Evolutionary conservation across 2,113 vertebrate genomes (phyloP), one percentile per base, ranked within the genome.

Genomic region (Pachyramphus minor): DNA sequence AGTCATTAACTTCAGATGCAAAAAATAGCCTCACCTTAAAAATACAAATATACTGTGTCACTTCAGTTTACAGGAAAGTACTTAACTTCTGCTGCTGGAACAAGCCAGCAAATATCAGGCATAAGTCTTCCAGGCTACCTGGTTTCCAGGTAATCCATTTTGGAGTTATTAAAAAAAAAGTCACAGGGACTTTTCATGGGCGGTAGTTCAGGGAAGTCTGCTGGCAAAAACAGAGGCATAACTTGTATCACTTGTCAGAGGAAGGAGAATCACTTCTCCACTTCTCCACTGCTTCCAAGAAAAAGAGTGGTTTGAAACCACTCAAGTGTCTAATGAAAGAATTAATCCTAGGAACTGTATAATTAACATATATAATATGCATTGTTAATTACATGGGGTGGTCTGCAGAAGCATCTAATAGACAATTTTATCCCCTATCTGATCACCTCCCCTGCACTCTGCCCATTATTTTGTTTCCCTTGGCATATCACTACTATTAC

Each of bases 361-460:
- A 94, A 95, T 95, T 96, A 96, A 76, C 59, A 53, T 39, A 74
- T 59, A 62, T 53, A 93, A 87, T 28, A 47, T 3, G 3, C 71
- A 85, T 17, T 85, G 81, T 74, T 96, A 91, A 94, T 94, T 95
- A 88, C 50, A 59, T 5, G 25, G 74, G 56, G 87, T 87, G 71
- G 91, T 85, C 82, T 94, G 68, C 73, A 90, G 84, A 75, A 92
- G 56, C 72, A 81, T 71, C 79, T 84, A 83, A 84, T 21, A 64
- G 66, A 33, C 4, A 5, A 64, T 53, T 91, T 84, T 75, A 74
- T 81, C 49, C 77, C 35, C 63, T 56, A 35, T 25, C 83, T 69
- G 23, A 80, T 74, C 63, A 50, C 47, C 33, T 88, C 55, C 39
- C 33, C 47, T 91, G 50, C 35, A 47, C 67, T 69, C 87, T 86